A percentile compares a stretch with the other conserved stretches of the same genome.
phyloP scores from a whole-genome alignment of 2,113 vertebrate genomes.

The Tychaedon coryphoeus region DNA sequence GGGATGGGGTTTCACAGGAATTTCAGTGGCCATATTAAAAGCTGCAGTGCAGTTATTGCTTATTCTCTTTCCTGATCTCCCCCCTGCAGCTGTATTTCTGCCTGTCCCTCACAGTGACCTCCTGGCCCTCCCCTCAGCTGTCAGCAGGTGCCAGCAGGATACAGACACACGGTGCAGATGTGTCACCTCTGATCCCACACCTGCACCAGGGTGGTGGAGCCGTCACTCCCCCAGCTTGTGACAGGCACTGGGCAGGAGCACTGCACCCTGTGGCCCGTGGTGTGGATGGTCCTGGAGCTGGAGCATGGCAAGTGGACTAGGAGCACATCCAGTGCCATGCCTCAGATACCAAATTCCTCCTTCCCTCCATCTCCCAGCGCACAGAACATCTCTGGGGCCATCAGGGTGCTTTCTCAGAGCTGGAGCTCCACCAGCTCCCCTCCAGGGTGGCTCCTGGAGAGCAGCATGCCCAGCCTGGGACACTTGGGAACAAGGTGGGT shows the following conservation, averaged over 20 bases:
- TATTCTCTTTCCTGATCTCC: neutral
- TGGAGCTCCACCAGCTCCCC: neutral
- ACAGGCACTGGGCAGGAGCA: neutral
- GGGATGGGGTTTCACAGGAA: neutral
- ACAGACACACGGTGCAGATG: accelerated
- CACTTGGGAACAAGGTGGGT: neutral
- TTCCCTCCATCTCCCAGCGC: neutral
- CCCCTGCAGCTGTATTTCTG: neutral
- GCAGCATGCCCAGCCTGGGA: neutral
- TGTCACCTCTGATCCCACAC: neutral
- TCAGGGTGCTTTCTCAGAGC: neutral
- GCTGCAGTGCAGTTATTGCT: neutral
- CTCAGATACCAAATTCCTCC: neutral
- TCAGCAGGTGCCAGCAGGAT: neutral
- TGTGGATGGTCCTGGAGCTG: neutral
- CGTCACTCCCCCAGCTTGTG: accelerated
- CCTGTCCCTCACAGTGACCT: neutral
- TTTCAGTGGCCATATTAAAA: neutral
- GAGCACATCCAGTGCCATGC: accelerated
- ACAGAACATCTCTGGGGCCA: neutral
- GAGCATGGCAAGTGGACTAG: accelerated
- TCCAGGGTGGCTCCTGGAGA: neutral
- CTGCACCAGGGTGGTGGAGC: accelerated
- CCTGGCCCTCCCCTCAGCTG: neutral
- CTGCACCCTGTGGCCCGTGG: accelerated